A percentile compares a stretch with the other conserved stretches of the same genome.
Conservation (phyloP, 2,888 invertebrate genomes). For the Drosophila demipolita region DNA sequence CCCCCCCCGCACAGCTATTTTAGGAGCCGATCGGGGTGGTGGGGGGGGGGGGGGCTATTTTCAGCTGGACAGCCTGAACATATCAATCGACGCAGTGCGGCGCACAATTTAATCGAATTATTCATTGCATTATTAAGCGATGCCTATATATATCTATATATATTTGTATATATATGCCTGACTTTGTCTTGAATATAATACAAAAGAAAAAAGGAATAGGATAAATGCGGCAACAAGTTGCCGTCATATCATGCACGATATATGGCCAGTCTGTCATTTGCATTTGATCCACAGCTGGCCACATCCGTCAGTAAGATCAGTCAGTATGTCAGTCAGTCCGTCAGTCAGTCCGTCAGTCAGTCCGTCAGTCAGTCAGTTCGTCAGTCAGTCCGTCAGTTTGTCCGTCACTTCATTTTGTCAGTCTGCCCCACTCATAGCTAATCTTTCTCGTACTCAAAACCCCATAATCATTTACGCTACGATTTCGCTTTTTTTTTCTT, state of each 20-base stretch:
- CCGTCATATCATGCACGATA: slow-evolving; percentile 30
- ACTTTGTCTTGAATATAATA: slow-evolving; percentile 4
- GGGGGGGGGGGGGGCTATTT: slow-evolving; percentile 65
- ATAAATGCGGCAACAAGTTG: slow-evolving; percentile 58
- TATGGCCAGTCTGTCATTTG: slow-evolving; percentile 39
- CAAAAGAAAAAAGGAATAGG: slow-evolving; percentile 14
- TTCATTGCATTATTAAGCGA: slow-evolving; percentile 52
- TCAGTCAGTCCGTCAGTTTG: slow-evolving; percentile 31
- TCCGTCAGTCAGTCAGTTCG: slow-evolving; percentile 24
- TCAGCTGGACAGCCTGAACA: slow-evolving; percentile 59
- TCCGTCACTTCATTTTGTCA: slow-evolving; percentile 6
- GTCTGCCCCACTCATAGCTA: slow-evolving; percentile 17
- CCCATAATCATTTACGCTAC: slow-evolving; percentile 57
- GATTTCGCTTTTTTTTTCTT: slow-evolving; percentile 44
- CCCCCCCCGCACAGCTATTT: slow-evolving; percentile 55
- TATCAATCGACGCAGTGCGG: slow-evolving; percentile 62
- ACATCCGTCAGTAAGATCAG: slow-evolving; percentile 37
- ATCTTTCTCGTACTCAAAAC: slow-evolving; percentile 28
- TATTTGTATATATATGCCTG: not conserved
- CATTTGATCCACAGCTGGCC: slow-evolving; percentile 45
- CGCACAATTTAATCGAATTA: slow-evolving; percentile 64
- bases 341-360: slow-evolving; percentile 34
- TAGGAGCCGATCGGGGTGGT: slow-evolving; percentile 59
- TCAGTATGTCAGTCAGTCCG: slow-evolving; percentile 30
- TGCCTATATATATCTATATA: slow-evolving; percentile 13